These are phyloP conservation scores for Epizoanthus ramosus DNA, from an alignment of 92 coral and sea anemone species.

Conservation along the genomic window DNA sequence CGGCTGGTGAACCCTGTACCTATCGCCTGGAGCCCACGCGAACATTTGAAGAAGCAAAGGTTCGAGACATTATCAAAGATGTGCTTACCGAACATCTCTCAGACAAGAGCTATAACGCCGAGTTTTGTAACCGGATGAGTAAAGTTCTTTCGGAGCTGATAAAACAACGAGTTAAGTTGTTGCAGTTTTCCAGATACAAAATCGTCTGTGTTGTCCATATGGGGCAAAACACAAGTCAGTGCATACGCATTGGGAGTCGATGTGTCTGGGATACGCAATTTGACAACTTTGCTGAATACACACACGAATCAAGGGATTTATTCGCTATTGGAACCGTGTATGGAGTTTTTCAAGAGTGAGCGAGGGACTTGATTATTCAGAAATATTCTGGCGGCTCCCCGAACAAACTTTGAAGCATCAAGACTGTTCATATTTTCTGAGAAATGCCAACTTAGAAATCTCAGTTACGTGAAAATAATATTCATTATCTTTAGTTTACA, in stretches of 20 bases:
- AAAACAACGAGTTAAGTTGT: conserved; percentile 59
- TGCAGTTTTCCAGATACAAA: conserved; percentile 76
- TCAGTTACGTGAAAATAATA: too few relatives aligned
- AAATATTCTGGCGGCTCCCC: too few relatives aligned
- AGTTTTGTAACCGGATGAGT: conserved; percentile 56
- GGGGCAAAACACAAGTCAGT: conserved; percentile 65
- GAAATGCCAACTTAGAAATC: too few relatives aligned
- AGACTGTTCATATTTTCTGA: too few relatives aligned
- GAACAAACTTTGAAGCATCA: too few relatives aligned
- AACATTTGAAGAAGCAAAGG: conserved; percentile 59
- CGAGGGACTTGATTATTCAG: neutral
- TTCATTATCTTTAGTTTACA: too few relatives aligned
- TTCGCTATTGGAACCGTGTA: conserved; percentile 75
- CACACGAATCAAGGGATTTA: conserved; percentile 53
- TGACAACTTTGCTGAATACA: conserved; percentile 73
- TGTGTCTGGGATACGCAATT: conserved; percentile 80
- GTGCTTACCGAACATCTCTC: conserved; percentile 53
- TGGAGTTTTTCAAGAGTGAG: conserved; percentile 73
- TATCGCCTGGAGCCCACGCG: conserved; percentile 70
- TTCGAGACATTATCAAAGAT: conserved; percentile 64
- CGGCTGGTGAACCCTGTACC: conserved; percentile 22
- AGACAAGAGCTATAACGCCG: conserved; percentile 48
- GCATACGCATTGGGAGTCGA: conserved; percentile 64
- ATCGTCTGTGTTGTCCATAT: conserved; percentile 62
- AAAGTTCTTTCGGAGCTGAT: conserved; percentile 60